Evolutionary conservation across 2,113 vertebrate species (phyloP), one percentile per base, ranked within the genome.

Genomic region (Argyrosomus japonicus): DNA sequence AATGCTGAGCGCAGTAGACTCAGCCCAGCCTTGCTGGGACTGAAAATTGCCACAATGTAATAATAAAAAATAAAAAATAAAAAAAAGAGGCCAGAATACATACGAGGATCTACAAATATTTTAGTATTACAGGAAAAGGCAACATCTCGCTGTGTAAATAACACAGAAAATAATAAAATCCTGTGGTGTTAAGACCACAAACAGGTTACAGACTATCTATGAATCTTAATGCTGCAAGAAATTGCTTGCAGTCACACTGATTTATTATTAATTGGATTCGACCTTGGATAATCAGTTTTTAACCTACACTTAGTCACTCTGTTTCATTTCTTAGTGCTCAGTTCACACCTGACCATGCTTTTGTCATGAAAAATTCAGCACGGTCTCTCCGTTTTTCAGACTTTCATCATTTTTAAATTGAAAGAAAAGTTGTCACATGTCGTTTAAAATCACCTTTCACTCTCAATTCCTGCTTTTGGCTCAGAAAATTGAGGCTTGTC

Each of bases 201-300:
- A 57, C 23, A 21, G 36, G 58, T 43, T 77, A 56, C 18, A 29
- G 47, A 11, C 36, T 51, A 56, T 62, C 18, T 63, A 57, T 58
- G 21, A 75, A 50, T 71, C 62, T 21, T 50, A 77, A 77, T 79
- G 47, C 48, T 62, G 61, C 29, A 72, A 27, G 19, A 68, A 85
- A 84, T 65, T 29, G 32, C 43, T 19, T 69, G 12, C 6, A 11
- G 36, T 53, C 36, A 47, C 47, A 68, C 48, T 57, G 19, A 82
- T 86, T 77, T 77, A 67, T 71, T 78, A 75, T 78, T 72, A 72
- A 83, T 81, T 90, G 17, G 47, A 77, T 64, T 61, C 0, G 0
- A 77, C 53, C 25, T 4, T 7, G 27, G 21, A 17, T 17, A 75
- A 83, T 69, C 54, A n/a, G 21, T 45, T 67, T 77, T 60, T 68